A percentile compares a stretch with the other conserved stretches of the same genome.
Conservation (phyloP, 2,888 invertebrate genomes). For the Biston stratarius region DNA sequence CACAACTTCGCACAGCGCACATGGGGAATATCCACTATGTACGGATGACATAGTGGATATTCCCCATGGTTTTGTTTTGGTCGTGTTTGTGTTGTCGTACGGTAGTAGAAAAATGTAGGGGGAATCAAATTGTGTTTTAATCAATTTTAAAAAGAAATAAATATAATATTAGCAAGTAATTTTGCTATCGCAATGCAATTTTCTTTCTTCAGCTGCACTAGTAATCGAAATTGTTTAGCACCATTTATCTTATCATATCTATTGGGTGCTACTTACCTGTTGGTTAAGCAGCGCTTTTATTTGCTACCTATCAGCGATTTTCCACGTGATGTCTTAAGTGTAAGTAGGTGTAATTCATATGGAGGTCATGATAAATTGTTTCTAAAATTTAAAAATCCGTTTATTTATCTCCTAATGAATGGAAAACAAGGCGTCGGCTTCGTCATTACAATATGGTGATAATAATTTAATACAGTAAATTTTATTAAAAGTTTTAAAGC, state of each 20-base stretch:
- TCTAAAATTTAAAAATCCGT: background rate
- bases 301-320: conserved; percentile 1
- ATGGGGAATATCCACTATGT: too few species aligned
- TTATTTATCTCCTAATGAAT: background rate
- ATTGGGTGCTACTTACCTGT: background rate
- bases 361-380: conserved; percentile 5
- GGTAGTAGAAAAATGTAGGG: too few species aligned
- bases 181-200: conserved; percentile 2
- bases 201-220: background rate
- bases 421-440: background rate
- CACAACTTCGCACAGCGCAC: too few species aligned
- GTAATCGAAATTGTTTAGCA: background rate
- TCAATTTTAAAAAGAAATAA: too few species aligned
- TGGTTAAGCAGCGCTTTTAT: background rate
- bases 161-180: background rate
- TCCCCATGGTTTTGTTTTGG: too few species aligned
- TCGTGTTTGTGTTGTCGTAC: too few species aligned
- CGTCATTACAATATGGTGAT: too few species aligned
- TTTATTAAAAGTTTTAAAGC: too few species aligned
- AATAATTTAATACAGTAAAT: too few species aligned
- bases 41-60: too few species aligned
- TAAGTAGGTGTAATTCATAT: background rate
- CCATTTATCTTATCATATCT: conserved; percentile 23
- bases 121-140: too few species aligned
- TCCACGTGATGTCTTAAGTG: conserved; percentile 15